Percentiles rank a stretch among this genome's conserved stretches.
These are phyloP conservation scores for Armadillidium nasatum DNA, from an alignment of 1,140 invertebrate species.

Conservation along the genomic window DNA sequence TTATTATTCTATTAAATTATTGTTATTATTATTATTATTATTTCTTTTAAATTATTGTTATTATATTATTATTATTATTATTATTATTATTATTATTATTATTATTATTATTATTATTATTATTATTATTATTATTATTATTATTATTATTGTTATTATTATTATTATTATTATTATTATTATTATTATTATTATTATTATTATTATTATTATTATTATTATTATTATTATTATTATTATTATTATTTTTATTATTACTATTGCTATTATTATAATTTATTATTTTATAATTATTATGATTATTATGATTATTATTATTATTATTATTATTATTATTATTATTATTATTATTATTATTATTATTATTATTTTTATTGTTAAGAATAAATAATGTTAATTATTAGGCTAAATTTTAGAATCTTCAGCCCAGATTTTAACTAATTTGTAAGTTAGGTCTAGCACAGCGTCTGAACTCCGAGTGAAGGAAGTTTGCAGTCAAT, in stretches of 20 bases:
- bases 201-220: no score
- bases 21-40: background rate
- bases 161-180: slow-evolving; percentile 7
- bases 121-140: background rate
- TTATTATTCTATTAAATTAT: background rate
- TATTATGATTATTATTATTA: background rate
- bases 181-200: background rate
- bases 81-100: slow-evolving; percentile 9
- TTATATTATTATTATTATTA: background rate
- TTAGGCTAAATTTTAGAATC: no score
- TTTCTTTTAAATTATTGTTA: no score
- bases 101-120: background rate
- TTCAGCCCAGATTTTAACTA: no score
- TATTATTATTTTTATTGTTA: background rate
- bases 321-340: background rate
- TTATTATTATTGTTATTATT: slow-evolving; percentile 4
- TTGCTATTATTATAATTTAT: background rate
- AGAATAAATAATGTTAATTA: background rate
- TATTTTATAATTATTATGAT: background rate
- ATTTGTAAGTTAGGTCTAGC: background rate
- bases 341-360: slow-evolving; percentile 7
- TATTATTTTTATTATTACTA: background rate
- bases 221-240: no score
- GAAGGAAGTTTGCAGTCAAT: background rate
- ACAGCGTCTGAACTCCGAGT: background rate